A percentile compares a stretch with the other conserved stretches of the same genome.
Evolutionary conservation across 2,888 invertebrate genomes (phyloP).

Genomic region (Campoplex nolae): DNA sequence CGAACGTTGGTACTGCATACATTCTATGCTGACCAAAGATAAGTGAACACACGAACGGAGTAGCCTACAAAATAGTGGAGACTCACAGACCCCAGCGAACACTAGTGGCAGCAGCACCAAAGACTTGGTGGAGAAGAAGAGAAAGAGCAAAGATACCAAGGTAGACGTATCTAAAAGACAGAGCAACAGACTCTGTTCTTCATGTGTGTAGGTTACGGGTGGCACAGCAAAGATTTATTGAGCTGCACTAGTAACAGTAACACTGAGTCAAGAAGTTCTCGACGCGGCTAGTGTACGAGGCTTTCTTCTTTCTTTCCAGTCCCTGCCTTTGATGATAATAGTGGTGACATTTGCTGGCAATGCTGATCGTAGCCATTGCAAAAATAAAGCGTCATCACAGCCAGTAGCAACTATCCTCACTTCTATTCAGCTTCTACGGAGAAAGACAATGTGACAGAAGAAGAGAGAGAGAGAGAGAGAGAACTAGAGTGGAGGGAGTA

Average conservation of each 20-base stretch:
- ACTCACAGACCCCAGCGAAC: conserved; percentile 43
- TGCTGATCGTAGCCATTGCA: conserved; percentile 53
- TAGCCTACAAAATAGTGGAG: conserved; percentile 60
- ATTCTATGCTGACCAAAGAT: conserved; percentile 42
- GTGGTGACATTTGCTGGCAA: conserved; percentile 65
- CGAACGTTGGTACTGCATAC: conserved; percentile 33
- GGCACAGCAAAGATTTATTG: conserved; percentile 65
- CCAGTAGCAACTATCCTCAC: conserved; percentile 41
- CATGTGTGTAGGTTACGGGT: conserved; percentile 30
- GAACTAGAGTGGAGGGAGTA: not conserved
- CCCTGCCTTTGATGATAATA: conserved; percentile 65
- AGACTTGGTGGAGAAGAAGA: conserved; percentile 60
- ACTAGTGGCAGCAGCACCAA: conserved; percentile 31
- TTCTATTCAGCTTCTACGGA: conserved; percentile 27
- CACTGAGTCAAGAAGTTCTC: conserved; percentile 78
- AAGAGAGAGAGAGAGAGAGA: not conserved
- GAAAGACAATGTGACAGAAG: not conserved
- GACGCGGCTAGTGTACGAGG: conserved; percentile 63
- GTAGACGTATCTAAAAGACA: conserved; percentile 25
- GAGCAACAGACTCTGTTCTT: conserved; percentile 54
- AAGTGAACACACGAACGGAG: conserved; percentile 55
- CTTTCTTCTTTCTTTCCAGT: conserved; percentile 34
- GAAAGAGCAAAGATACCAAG: conserved; percentile 35
- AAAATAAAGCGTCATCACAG: conserved; percentile 43
- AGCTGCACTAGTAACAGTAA: conserved; percentile 43